Base-by-base conservation (phyloP, 2,888 invertebrate species). In the Bellardia pandia region DNA sequence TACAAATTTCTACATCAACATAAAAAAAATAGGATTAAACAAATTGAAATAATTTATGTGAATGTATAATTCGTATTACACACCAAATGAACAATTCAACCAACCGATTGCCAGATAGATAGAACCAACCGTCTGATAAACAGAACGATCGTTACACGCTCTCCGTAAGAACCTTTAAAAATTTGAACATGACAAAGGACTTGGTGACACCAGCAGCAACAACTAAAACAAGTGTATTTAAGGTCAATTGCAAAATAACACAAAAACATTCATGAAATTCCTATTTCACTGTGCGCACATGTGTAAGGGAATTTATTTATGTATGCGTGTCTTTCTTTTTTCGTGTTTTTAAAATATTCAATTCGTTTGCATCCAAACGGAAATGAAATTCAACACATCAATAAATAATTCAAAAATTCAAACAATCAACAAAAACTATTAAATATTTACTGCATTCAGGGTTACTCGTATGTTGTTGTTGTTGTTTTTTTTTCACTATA, bases 341-440 rank as follows among this genome's bases (percentile, higher is more conserved):
- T 14, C 16, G 56, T 58, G n/a, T 81, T 66, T 66, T 48, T 16
- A 14, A 62, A 60, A 58, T 79, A 48, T 40, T 79, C 40, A 66
- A 71, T 51, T 23, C 14, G 60, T 58, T 51, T 45, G 23, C 45
- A 45, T 9, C 40, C 33, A 33, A 85, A 75, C 80, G 85, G 85
- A 85, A 85, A 81, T 72, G 42, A 64, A 85, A 66, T 71, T 42
- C 56, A 81, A 72, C 64, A 77, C 80, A 76, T 76, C 37, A 71
- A 80, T 76, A 85, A 76, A 80, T 76, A 69, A 66, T 81, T 74
- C 9, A 64, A 69, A 58, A 71, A 68, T 69, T 45, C n/a, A 62
- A 75, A 77, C 51, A 64, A 62, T 64, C n/a, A 76, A 62, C 48
- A 48, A 45, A 68, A 68, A 30, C 69, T 66, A 80, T 56, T 66